phyloP scores from a whole-genome alignment of 2,888 invertebrate genomes.

The Eueremaeus valkanovi region DNA sequence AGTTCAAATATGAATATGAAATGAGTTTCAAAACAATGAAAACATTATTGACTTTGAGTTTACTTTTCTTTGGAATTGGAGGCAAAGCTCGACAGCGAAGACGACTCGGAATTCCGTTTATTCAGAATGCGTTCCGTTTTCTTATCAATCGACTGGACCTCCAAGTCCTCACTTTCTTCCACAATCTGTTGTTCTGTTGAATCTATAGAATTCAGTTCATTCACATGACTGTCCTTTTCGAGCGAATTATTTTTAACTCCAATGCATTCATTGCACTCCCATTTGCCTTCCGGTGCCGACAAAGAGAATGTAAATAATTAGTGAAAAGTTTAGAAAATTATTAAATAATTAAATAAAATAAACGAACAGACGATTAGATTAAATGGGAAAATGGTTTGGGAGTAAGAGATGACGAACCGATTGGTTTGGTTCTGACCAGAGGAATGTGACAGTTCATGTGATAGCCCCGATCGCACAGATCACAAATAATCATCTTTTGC shows the following conservation, averaged over 20 bases:
- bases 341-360: neutral
- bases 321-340: neutral
- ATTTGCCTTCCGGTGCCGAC: constrained; percentile 11
- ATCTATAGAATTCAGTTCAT: neutral
- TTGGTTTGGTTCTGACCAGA: constrained; percentile 52
- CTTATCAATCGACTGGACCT: constrained; percentile 54
- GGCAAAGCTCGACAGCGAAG: neutral
- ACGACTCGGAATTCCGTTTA: neutral
- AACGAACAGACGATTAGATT: neutral
- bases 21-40: no score
- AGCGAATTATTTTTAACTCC: constrained; percentile 9
- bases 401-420: constrained; percentile 51
- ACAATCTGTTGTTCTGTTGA: neutral
- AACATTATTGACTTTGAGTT: neutral
- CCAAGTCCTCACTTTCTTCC: neutral
- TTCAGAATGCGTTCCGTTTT: constrained; percentile 50
- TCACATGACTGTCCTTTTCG: neutral
- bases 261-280: constrained; percentile 11
- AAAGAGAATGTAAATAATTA: no score
- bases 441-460: constrained; percentile 77
- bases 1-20: neutral
- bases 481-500: constrained; percentile 72
- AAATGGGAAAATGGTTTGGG: no score
- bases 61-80: constrained; percentile 26
- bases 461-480: constrained; percentile 77